A percentile compares a stretch with the other conserved stretches of the same genome.
Evolutionary conservation across 2,888 invertebrate genomes (phyloP).

Genomic region (Erannis defoliaria): DNA sequence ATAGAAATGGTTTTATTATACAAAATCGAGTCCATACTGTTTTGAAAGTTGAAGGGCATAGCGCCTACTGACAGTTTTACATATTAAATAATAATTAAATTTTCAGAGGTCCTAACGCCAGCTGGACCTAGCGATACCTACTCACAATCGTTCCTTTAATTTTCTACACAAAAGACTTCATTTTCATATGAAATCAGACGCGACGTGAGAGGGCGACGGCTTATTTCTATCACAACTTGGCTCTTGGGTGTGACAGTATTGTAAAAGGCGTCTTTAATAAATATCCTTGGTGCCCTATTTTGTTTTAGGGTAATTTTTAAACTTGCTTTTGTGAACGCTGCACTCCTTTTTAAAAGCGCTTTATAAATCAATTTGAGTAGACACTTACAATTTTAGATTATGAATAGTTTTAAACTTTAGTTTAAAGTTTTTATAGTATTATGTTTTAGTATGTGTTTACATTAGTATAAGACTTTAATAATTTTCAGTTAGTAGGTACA

Average conservation of each 20-base stretch:
- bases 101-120: constrained; percentile 4
- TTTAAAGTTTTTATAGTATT: too few species aligned
- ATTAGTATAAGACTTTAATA: too few species aligned
- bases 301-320: neutral
- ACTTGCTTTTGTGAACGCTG: too few species aligned
- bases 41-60: neutral
- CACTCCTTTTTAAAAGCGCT: too few species aligned
- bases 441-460: too few species aligned
- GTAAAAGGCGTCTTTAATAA: neutral
- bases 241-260: neutral
- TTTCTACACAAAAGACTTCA: constrained; percentile 20
- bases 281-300: neutral
- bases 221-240: constrained; percentile 12
- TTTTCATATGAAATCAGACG: constrained; percentile 23
- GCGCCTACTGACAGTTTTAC: constrained; percentile 10
- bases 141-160: constrained; percentile 17
- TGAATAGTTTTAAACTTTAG: too few species aligned
- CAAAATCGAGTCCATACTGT: constrained; percentile 7
- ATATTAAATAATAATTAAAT: constrained; percentile 27
- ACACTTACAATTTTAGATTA: too few species aligned
- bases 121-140: constrained; percentile 21
- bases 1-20: neutral
- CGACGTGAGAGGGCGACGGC: neutral
- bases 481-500: too few species aligned
- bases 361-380: neutral